Base-by-base conservation (phyloP, 2,113 vertebrate genomes). In the Pterocles gutturalis region DNA sequence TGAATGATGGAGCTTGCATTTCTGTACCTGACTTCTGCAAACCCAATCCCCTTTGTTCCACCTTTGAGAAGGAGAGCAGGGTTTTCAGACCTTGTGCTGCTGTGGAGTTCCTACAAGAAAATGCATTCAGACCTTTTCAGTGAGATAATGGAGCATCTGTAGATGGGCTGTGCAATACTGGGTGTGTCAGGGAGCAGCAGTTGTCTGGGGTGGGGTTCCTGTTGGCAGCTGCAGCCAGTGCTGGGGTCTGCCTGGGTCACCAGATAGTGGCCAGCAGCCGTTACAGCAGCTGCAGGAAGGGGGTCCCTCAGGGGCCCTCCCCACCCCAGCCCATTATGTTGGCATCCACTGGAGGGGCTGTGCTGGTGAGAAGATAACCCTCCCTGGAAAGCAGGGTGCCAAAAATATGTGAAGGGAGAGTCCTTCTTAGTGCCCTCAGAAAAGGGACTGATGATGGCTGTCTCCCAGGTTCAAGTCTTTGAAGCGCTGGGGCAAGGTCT, bases 91-190 rank as follows among this genome's bases (percentile, higher is more conserved):
- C 1, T 51, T 33, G 24, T 25, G 19, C 36, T 90, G 14, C 41
- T 73, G n/a, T 76, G 5, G 38, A 43, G 15, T 36, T 83, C 66
- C 10, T 10, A 10, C 1, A 1, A n/a, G 58, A 45, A 87, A 72
- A 53, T 26, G 25, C 41, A 26, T 73, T 88, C 58, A 20, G 54
- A 20, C 0, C 0, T 28, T 93, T 95, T 34, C 1, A 5, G 60
- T 77, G 14, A 70, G 71, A 58, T 66, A 73, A 48, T 2, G 17
- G 54, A 57, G 51, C 5, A 0, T 33, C 60, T 72, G 54, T 45
- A 72, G 31, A 7, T 1, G 6, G 8, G 25, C 46, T 26, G 36
- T 19, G 28, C 10, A 2, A 22, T 77, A 26, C 31, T 0, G 2
- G 36, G 31, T 3, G 2, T 2, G 7, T 31, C 36, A 22, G 67